phyloP scores from a whole-genome alignment of 2,113 vertebrate genomes.

The Hippopotamus amphibius region DNA sequence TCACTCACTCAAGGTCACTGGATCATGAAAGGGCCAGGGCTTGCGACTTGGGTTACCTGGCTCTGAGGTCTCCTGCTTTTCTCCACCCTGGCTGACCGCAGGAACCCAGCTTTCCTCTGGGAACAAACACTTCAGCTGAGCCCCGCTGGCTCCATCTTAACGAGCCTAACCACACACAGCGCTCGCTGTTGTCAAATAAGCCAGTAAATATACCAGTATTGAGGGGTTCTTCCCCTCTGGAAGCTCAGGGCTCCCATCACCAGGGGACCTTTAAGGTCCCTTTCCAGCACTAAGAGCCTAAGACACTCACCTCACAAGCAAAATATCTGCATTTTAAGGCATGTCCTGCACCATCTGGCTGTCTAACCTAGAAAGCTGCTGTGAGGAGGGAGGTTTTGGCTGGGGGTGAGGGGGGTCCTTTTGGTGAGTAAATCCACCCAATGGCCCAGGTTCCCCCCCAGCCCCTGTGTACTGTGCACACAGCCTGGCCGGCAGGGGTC shows the following conservation, averaged over 20 bases:
- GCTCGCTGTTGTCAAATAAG: neutral
- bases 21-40: neutral
- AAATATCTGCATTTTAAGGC: neutral
- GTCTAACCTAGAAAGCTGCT: neutral
- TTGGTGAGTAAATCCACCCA: too few relatives aligned
- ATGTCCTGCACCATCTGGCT: too few relatives aligned
- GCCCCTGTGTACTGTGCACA: rapidly evolving
- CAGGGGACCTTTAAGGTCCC: neutral
- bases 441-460: neutral
- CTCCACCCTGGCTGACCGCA: neutral
- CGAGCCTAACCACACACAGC: rapidly evolving
- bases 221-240: neutral
- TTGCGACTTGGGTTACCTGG: neutral
- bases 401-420: neutral
- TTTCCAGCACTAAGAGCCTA: neutral
- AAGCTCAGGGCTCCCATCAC: too few relatives aligned
- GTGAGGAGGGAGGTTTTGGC: neutral
- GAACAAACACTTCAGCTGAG: neutral
- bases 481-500: neutral
- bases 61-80: neutral
- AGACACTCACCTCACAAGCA: neutral
- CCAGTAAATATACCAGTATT: rapidly evolving
- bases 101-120: neutral
- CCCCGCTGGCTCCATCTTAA: neutral
- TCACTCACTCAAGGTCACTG: rapidly evolving